Percentiles rank a stretch among this genome's conserved stretches.
phyloP scores from a whole-genome alignment of 2,888 invertebrate genomes.

The Anticlea derivata region DNA sequence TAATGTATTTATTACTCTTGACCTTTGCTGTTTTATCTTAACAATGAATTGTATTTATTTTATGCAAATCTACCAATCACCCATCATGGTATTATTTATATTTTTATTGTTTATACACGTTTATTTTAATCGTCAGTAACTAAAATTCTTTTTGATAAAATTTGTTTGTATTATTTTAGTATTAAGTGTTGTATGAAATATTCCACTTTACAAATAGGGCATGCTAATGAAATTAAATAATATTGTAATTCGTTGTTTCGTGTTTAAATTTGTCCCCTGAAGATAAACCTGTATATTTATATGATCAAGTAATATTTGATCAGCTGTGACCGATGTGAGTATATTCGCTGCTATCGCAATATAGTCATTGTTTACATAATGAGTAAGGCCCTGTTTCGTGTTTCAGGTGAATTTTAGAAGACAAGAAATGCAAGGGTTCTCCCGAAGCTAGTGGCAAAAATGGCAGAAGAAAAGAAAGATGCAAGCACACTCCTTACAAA shows the following conservation, averaged over 20 bases:
- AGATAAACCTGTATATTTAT: slow-evolving; percentile 17
- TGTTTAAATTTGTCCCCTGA: slow-evolving; percentile 44
- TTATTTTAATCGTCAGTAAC: slow-evolving; percentile 59
- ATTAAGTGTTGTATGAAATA: slow-evolving; percentile 73
- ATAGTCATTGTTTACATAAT: slow-evolving; percentile 27
- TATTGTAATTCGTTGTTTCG: slow-evolving; percentile 62
- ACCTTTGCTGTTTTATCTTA: slow-evolving; percentile 25
- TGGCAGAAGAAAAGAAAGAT: slow-evolving; percentile 78
- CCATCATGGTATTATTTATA: slow-evolving; percentile 56
- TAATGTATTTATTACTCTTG: slow-evolving; percentile 29
- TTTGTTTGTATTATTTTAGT: slow-evolving; percentile 64
- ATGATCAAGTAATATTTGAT: slow-evolving; percentile 23
- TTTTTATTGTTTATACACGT: slow-evolving; percentile 57
- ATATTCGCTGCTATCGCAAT: slow-evolving; percentile 30
- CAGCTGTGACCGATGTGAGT: slow-evolving; percentile 31
- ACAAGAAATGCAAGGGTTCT: slow-evolving; percentile 31
- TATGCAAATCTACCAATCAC: slow-evolving; percentile 54
- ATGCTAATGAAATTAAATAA: slow-evolving; percentile 64
- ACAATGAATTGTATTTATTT: slow-evolving; percentile 55
- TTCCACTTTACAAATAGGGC: slow-evolving; percentile 75
- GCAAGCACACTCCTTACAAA: slow-evolving; percentile 71
- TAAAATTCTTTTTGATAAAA: slow-evolving; percentile 68
- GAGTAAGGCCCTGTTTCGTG: slow-evolving; percentile 31
- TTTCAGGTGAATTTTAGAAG: slow-evolving; percentile 40
- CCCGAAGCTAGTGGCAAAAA: slow-evolving; percentile 39